Evolutionary conservation across 2,113 vertebrate species (phyloP).

Genomic region (Sylvietta virens): DNA sequence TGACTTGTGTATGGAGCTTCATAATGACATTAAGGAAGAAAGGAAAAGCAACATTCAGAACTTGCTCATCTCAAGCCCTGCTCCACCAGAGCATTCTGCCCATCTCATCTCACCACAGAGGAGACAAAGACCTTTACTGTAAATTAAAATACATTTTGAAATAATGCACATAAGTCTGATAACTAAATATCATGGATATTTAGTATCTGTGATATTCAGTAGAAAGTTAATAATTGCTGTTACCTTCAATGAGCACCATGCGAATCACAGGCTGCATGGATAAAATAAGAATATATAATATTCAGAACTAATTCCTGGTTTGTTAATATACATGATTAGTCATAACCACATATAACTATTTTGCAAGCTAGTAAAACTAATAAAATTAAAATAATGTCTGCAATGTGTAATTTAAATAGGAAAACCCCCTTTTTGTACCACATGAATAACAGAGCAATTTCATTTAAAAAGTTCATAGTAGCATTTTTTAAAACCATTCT

Average conservation of each 20-base stretch:
- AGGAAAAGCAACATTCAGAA: neutral
- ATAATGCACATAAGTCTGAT: neutral
- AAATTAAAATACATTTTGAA: neutral
- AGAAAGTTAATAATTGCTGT: neutral
- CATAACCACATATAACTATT: neutral
- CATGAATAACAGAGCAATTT: neutral
- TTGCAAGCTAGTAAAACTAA: neutral
- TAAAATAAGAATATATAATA: neutral
- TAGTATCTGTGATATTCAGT: neutral
- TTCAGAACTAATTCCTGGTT: neutral
- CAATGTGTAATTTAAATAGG: neutral
- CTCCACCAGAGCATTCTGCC: neutral
- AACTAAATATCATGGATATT: neutral
- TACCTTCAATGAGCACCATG: neutral
- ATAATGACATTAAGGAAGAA: neutral
- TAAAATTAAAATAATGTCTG: neutral
- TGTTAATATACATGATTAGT: neutral
- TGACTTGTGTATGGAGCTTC: neutral
- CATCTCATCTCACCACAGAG: neutral
- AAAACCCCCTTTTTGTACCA: neutral
- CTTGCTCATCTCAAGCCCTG: neutral
- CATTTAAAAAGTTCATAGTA: neutral
- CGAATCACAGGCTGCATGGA: fast-evolving
- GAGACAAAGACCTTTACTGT: neutral
- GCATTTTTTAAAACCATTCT: neutral